These are phyloP conservation scores for Sturnus vulgaris DNA, from an alignment of 2,113 vertebrate species.

Conservation along the genomic window DNA sequence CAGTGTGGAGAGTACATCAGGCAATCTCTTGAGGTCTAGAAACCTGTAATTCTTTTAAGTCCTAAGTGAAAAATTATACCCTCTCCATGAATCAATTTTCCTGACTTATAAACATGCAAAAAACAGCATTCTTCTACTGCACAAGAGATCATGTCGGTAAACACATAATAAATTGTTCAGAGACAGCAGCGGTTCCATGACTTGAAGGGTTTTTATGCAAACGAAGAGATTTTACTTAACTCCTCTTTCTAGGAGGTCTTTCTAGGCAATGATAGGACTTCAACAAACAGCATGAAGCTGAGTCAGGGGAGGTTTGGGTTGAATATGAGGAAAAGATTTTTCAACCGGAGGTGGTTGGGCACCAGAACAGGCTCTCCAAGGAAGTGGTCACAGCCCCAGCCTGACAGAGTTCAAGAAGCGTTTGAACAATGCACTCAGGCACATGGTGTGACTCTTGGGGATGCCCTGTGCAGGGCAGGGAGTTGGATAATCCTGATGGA, in stretches of 20 bases:
- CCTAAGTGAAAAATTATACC: not conserved
- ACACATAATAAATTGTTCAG: not conserved
- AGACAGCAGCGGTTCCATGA: not conserved
- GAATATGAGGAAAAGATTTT: not conserved
- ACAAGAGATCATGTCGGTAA: not conserved
- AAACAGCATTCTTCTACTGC: not conserved
- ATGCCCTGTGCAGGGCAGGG: not conserved
- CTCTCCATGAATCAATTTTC: not conserved
- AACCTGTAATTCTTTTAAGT: not conserved
- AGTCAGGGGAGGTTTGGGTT: not conserved
- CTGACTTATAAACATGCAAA: not conserved
- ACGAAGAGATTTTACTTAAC: not conserved
- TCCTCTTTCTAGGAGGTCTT: not conserved
- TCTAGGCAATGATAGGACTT: not conserved
- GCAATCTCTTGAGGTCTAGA: not conserved
- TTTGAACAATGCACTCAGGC: not conserved
- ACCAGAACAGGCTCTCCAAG: not conserved
- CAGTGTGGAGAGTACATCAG: not conserved
- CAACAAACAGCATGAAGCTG: not conserved
- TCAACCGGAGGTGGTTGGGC: accelerated
- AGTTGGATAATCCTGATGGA: not conserved
- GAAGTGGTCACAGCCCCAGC: not conserved
- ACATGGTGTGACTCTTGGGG: accelerated
- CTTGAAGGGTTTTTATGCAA: accelerated
- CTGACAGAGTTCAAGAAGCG: not conserved